Base-by-base conservation (phyloP, 2,113 vertebrate genomes). In the Corythornis cristatus region DNA sequence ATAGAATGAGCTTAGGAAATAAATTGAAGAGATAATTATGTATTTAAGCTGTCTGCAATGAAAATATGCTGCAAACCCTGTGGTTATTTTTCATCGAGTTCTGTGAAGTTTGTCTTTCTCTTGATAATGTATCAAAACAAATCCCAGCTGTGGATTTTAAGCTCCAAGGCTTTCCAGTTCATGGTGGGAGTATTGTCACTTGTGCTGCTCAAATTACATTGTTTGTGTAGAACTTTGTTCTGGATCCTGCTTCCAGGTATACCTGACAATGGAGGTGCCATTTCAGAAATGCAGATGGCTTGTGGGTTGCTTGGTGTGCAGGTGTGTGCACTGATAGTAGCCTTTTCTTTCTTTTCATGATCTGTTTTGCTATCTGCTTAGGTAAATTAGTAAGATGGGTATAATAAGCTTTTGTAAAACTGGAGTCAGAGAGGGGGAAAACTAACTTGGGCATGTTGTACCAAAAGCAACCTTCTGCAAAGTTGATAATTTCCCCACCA, bases 261-360 rank as follows among this genome's bases (percentile, higher is more conserved):
- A 81, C 46, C 54, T 72, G 19, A 42, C 11, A 17, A 19, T 8
- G 17, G 43, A 50, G 23, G 11, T 54, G 33, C 22, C 16, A 4
- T 40, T 48, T 45, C 17, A 19, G 31, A 51, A 54, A 16, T 35
- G 25, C 3, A 16, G 40, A 18, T 51, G 33, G 56, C 5, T 60
- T 15, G 9, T 33, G 21, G 29, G 60, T 57, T 48, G 21, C 21
- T 21, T 42, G 21, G 13, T 45, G 46, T 61, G 64, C 40, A 61
- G 14, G 22, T 22, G 25, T 20, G 5, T 28, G 17, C 10, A 16
- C 11, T 0, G 2, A 18, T 9, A 51, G 6, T 28, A 67, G 43
- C 6, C 8, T 45, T 33, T 48, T 40, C 13, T 65, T 28, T 43
- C 12, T 68, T 81, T 68, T 54, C 0, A 0, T 48, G 5, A 50